Percentiles rank a stretch among this genome's conserved stretches.
Evolutionary conservation across 2,113 vertebrate species (phyloP).

Genomic region (Dendrocopos noguchii): DNA sequence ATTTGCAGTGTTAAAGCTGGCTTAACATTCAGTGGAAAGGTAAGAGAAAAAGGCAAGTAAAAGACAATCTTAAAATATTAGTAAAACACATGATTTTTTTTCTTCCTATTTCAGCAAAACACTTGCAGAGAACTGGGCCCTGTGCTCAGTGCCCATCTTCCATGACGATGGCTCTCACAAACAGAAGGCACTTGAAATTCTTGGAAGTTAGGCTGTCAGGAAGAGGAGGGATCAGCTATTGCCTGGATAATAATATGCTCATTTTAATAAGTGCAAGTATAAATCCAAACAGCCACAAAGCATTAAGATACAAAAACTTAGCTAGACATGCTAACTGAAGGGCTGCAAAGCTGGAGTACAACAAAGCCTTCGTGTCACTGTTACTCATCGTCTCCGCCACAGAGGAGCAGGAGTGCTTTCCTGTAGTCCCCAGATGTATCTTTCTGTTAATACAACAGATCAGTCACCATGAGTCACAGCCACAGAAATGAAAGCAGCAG

Average conservation of each 20-base stretch:
- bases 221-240: not conserved
- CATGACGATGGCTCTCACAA: not conserved
- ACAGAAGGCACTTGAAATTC: conserved; percentile 42
- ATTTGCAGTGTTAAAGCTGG: conserved; percentile 39
- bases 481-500: not conserved
- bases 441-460: conserved; percentile 77
- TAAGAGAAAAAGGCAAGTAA: conserved; percentile 21
- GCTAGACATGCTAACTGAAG: not conserved
- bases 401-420: conserved; percentile 90
- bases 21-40: conserved; percentile 18
- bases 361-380: not conserved
- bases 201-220: not conserved
- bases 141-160: not conserved
- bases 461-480: conserved; percentile 43
- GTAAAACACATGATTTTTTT: not conserved
- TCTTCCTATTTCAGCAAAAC: not conserved
- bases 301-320: not conserved
- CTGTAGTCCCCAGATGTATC: conserved; percentile 93
- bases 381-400: conserved; percentile 89
- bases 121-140: not conserved
- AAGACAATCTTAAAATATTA: not conserved
- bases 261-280: not conserved
- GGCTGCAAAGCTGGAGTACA: conserved; percentile 35
- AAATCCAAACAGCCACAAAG: not conserved
- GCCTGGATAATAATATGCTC: not conserved